Evolutionary conservation across 2,113 vertebrate species (phyloP), one percentile per base, ranked within the genome.

Genomic region (Arvicanthis niloticus): DNA sequence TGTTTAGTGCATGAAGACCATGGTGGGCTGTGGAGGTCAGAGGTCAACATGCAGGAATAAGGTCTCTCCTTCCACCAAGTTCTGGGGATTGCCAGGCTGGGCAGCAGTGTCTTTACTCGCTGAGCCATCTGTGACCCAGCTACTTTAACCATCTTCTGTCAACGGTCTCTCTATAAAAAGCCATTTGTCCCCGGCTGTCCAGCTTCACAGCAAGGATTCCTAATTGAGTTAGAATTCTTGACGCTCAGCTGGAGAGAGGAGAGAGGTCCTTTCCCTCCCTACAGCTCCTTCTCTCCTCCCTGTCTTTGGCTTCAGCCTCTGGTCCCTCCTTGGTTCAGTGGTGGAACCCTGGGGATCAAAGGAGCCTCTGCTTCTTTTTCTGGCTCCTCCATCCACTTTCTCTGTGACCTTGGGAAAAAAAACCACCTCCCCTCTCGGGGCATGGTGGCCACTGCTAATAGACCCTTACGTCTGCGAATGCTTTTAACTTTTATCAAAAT

Each of bases 401-500:
- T 78, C 92, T 34, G 53, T 95, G 95, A 96, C 96, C 96, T 93
- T 96, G 94, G 94, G 91, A 86, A 96, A 94, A 91, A 77, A 51
- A 10, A 0, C 19, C 65, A 8, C 81, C 58, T 80, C 51, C 72
- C 60, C 31, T 92, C 95, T 76, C 3, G 0, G 92, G 88, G 86
- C 78, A 16, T 13, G 45, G 22, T 17, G 16, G 94, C 91, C 91
- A n/a, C 65, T 4, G 21, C 75, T 48, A 73, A 96, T 53, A 73
- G 94, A 37, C 37, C 85, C 88, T 88, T 58, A 9, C 53, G 0
- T 87, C 31, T 73, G 92, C 8, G 91, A 77, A 45, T 5, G 29
- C 94, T 96, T 96, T 97, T n/a, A 96, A 91, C 95, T 95, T 95
- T 82, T 60, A 93, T 95, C 96, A 62, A 86, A 58, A 91, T 9